Base-by-base conservation (phyloP, 2,113 vertebrate species). In the Calonectris borealis region DNA sequence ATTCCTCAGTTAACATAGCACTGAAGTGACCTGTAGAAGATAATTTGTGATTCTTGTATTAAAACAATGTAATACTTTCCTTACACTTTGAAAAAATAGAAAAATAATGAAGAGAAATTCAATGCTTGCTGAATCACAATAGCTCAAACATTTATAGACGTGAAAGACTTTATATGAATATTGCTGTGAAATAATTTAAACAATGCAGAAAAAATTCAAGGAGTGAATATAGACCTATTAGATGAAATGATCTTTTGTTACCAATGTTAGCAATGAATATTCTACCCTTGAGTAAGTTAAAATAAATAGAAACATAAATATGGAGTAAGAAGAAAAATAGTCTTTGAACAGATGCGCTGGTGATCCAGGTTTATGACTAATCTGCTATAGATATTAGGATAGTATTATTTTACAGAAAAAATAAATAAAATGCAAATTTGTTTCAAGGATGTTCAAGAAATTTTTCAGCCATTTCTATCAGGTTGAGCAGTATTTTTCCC, bases 1-100 rank as follows among this genome's bases (percentile, higher is more conserved):
- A 87, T 89, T 90, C 75, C 38, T 89, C 96, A 80, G 48, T 52
- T 96, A 94, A 85, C 38, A 79, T 29, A 91, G 83, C 76, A 70
- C 69, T 90, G n/a, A 83, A 65, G 10, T 21, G 61, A 72, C 29
- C 48, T 64, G 21, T 10, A 85, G 61, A 75, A 78, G 26, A 52
- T 9, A 70, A 78, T 8, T 85, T 16, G 73, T 13, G 9, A 48
- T 89, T 97, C 48, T 86, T 48, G 14, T 78, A 61, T 52, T 81
- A 71, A 87, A 89, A 77, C 73, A 86, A 90, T 44, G 26, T 64
- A 94, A 94, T 73, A 76, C 26, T 95, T 69, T 49, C 48, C 76
- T 90, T 86, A 68, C 31, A 83, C 38, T 76, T 92, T 70, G 36
- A 90, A 93, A 94, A 89, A 89, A 31, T 0, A 68, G 26, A 58